phyloP scores from a whole-genome alignment of 2,113 vertebrate species.

The Amia ocellicauda region DNA sequence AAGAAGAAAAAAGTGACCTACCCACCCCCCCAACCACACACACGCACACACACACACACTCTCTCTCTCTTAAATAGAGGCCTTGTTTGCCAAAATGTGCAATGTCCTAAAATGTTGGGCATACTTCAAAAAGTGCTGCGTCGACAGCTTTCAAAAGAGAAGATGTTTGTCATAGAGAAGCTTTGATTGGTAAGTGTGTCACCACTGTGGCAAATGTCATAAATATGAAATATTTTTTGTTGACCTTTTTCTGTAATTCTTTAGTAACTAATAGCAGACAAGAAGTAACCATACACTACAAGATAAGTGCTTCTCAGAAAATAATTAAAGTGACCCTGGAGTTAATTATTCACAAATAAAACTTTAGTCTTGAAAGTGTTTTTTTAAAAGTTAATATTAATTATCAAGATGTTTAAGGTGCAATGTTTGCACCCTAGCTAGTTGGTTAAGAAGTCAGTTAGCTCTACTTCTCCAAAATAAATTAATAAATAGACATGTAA shows the following conservation, averaged over 20 bases:
- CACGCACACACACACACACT: conserved; percentile 11
- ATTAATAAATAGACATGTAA: too few relatives aligned
- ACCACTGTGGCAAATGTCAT: conserved; percentile 10
- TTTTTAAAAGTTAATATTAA: conserved; percentile 33
- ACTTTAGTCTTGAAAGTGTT: conserved; percentile 22
- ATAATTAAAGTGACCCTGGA: too few relatives aligned
- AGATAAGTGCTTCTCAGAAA: too few relatives aligned
- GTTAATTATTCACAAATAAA: conserved; percentile 18
- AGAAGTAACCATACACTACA: background rate
- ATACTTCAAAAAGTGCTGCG: background rate
- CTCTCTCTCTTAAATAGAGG: conserved; percentile 15
- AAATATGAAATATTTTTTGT: conserved; percentile 30
- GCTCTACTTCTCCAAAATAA: too few relatives aligned
- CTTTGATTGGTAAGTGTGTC: conserved; percentile 5
- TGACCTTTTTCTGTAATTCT: conserved; percentile 28
- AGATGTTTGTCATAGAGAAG: background rate
- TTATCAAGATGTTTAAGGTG: too few relatives aligned
- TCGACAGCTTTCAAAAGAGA: conserved; percentile 4
- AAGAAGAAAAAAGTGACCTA: conserved; percentile 9
- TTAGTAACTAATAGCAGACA: background rate
- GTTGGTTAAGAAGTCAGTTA: too few relatives aligned
- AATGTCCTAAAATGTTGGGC: background rate
- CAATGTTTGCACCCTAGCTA: too few relatives aligned
- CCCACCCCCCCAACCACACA: conserved; percentile 17
- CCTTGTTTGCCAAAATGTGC: background rate